These are phyloP conservation scores for Spatula versicolor DNA, from an alignment of 2,797 vertebrate species.

Conservation along the genomic window DNA sequence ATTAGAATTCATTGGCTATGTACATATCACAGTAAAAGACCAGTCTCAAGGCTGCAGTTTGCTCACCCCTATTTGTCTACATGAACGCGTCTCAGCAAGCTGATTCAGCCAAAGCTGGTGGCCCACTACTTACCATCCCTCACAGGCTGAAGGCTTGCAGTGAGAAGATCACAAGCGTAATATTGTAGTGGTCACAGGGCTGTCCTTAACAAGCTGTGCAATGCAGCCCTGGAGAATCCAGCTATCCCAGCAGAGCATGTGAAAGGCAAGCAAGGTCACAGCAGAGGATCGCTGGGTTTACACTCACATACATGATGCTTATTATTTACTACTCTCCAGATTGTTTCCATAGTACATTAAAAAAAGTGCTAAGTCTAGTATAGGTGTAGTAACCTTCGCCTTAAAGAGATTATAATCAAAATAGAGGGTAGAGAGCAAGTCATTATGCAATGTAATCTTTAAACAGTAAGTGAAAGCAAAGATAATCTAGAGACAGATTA, in stretches of 20 bases:
- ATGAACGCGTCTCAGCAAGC: neutral
- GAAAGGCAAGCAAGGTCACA: neutral
- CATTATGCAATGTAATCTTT: neutral
- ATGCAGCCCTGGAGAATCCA: neutral
- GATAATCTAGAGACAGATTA: neutral
- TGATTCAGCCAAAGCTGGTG: neutral
- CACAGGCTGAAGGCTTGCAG: neutral
- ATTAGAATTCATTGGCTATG: neutral
- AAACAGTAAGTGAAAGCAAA: neutral
- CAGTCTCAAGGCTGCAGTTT: neutral
- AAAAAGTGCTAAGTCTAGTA: neutral
- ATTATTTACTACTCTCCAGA: neutral
- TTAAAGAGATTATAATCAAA: neutral
- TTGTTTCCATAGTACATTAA: neutral
- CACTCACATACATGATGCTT: neutral
- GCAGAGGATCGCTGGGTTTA: neutral
- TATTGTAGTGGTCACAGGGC: accelerated
- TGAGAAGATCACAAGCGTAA: accelerated
- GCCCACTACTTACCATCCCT: accelerated
- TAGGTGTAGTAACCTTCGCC: neutral
- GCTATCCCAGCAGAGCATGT: neutral
- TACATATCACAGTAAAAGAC: neutral
- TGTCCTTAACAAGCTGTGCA: neutral
- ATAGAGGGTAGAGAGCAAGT: neutral
- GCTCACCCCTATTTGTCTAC: neutral